phyloP scores from a whole-genome alignment of 2,888 invertebrate species.

The Zhuqinia jingwanae region DNA sequence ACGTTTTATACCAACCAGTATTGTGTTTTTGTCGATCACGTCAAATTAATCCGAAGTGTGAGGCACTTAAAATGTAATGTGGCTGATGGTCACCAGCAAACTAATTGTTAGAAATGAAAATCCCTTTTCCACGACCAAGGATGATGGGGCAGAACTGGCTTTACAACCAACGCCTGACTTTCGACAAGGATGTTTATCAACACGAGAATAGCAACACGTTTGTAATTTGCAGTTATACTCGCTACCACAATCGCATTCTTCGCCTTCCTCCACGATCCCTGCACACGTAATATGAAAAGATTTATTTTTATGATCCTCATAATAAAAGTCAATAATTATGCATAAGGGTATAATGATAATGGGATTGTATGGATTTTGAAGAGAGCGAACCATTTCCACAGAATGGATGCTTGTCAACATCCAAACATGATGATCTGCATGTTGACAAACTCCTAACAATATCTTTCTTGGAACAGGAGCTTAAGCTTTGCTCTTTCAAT shows the following conservation, averaged over 20 bases:
- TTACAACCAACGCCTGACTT: slow-evolving; percentile 74
- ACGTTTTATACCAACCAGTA: too few relatives aligned
- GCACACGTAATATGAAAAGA: too few relatives aligned
- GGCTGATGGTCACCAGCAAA: not conserved
- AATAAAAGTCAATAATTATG: not conserved
- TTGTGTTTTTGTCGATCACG: too few relatives aligned
- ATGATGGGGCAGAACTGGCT: not conserved
- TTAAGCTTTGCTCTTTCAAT: slow-evolving; percentile 73
- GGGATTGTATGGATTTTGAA: too few relatives aligned
- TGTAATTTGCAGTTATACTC: slow-evolving; percentile 73
- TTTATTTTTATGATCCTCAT: not conserved
- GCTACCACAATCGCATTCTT: slow-evolving; percentile 79
- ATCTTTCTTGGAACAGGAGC: slow-evolving; percentile 71
- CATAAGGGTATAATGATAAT: not conserved
- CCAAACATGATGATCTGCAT: slow-evolving; percentile 78
- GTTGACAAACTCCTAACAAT: slow-evolving; percentile 67
- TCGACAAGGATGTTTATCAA: slow-evolving; percentile 74
- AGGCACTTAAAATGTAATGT: too few relatives aligned
- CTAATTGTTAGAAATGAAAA: not conserved
- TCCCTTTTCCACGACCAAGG: not conserved
- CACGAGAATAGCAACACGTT: slow-evolving; percentile 75
- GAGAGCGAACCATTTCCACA: slow-evolving; percentile 78
- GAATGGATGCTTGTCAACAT: slow-evolving; percentile 76
- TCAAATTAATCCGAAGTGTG: too few relatives aligned
- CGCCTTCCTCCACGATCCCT: slow-evolving; percentile 51